Base-by-base conservation (phyloP, 2,888 invertebrate species). In the Acronicta aceris region DNA sequence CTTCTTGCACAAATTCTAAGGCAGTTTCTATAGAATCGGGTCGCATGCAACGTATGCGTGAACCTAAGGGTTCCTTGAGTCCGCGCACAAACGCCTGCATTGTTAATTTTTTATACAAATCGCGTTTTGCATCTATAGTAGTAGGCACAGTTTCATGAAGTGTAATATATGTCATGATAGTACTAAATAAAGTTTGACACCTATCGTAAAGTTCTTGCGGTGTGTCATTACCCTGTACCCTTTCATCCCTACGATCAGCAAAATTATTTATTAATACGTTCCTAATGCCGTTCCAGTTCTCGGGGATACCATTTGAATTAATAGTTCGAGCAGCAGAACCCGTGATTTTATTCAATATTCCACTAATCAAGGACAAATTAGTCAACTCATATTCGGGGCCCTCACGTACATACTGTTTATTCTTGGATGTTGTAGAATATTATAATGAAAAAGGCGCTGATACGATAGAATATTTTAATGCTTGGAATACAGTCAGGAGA, bases 311-410 rank as follows among this genome's bases (percentile, higher is more conserved):
- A 10, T 30, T 30, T 10, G 30, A 10, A 30, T 30, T 36, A 21
- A 48, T 36, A 17, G 52, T 49, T 6, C 13, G 13, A 6, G 48
- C 48, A 1, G 48, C 48, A 12, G 48, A 10, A 5, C 48, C 48
- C 7, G 13, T 49, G 3, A 49, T 49, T 13, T 49, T 49, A 21
- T 49, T 49, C 13, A 49, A 17, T 6, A 51, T 51, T 2, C 51
- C 51, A 41, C 30, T 51, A 16, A 42, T 27, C 30, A 42, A 42
- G 13, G 30, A 41, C 17, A 42, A 16, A 15, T 51, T 51, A 16
- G 30, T 13, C 16, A 51, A 51, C 16, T 51, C 51, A 30, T 30
- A 30, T 16, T 27, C 51, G 1, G 51, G 51, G 10, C 41, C 30
- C 17, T 36, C 13, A 15, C 21, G 8, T 21, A 38, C n/a, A n/a